Evolutionary conservation across 2,797 vertebrate genomes (phyloP), one percentile per base, ranked within the genome.

Genomic region (Rhyacichthys aspro): DNA sequence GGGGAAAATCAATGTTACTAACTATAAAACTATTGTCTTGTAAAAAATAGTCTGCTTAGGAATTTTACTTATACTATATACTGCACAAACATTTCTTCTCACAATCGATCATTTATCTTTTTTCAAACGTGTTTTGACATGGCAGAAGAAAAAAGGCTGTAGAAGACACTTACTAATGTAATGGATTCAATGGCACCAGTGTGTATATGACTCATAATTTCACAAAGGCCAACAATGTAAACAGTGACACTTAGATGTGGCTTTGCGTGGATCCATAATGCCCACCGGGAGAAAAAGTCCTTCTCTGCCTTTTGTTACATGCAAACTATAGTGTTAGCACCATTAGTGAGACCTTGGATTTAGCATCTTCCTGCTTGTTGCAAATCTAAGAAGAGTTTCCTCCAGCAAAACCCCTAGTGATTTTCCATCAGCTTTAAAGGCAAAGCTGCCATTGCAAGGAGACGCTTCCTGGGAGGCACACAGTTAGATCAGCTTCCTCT

Each of bases 341-440:
- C 19, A 58, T 33, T 43, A 12, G 14, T 9, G 16, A 58, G 23
- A 53, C 54, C 34, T 53, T 49, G 33, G 8, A 64, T 63, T 63
- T 64, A 19, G 23, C 15, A 46, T 47, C n/a, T 16, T 59, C 59
- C 43, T 47, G 46, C 56, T 70, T 73, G 36, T 62, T 62, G 39
- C 62, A 70, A 72, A 58, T 70, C 44, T 42, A 74, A 69, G 60
- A 1, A 70, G 62, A 63, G 47, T 84, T 65, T 64, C 71, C 65
- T 72, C 36, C 43, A 73, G 74, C 67, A 60, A 34, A 55, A 76
- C 36, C 50, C 36, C 46, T 38, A 16, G 23, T 78, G 78, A 80
- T 76, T 82, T 84, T 59, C 55, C 38, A 64, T 67, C 72, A 75
- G 53, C 47, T 82, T 79, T 63, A 66, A 66, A 70, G 59, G 50